Evolutionary conservation across 2,797 vertebrate species (phyloP), one percentile per base, ranked within the genome.

Genomic region (Spondyliosoma cantharus): DNA sequence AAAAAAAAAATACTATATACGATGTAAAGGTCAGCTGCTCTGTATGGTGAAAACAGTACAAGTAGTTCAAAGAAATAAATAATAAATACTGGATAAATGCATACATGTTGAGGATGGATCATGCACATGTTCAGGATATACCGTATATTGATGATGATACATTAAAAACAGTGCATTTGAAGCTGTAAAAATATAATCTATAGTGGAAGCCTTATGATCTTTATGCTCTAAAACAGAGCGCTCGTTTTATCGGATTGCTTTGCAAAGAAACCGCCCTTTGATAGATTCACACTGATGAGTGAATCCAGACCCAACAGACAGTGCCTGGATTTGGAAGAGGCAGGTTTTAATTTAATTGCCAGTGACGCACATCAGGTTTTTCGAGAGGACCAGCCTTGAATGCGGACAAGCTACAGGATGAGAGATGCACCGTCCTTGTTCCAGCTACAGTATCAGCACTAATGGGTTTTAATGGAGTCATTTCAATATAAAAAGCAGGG

Each of bases 391-490:
- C 48, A 25, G 42, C 59, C 62, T 76, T 82, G 78, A 72, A 82
- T 69, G 67, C 64, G 46, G 62, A 67, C 43, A 66, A 46, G 68
- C 54, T 49, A 17, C 56, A 58, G 57, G 52, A 61, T 50, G 67
- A 78, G 61, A 13, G 56, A 69, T 43, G 19, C 20, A 7, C 62
- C 64, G 73, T 68, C 58, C 74, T 54, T 45, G 48, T 85, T 72
- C 48, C 50, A 66, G 73, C 54, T 75, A 19, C 66, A 45, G 2
- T 49, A 80, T 49, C 43, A 60, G 60, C 82, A 49, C 81, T 90
- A 84, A 91, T 89, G 81, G 82, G 78, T 65, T 52, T 24, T 82
- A 88, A 89, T 86, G 60, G 74, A 85, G 17, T 67, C 52, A 73
- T 80, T 82, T 88, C 24, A 75, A 72, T 71, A 77, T 32, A 32